These are phyloP conservation scores for Delichon dasypus DNA, from an alignment of 2,797 vertebrate species.

Conservation along the genomic window DNA sequence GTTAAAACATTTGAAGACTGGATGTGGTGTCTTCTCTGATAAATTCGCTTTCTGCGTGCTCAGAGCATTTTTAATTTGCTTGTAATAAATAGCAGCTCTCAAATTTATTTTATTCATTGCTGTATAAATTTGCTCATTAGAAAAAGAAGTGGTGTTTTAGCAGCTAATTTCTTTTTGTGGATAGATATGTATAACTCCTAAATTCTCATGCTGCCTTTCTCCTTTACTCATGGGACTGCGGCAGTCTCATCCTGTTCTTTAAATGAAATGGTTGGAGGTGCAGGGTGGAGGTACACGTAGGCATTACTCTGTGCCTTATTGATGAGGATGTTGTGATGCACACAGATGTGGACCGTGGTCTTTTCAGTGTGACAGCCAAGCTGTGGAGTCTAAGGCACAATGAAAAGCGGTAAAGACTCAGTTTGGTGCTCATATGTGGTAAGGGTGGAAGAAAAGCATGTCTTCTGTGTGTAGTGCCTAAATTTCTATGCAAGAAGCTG, in stretches of 20 bases:
- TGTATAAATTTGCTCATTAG: neutral
- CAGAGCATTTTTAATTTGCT: neutral
- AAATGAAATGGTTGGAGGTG: neutral
- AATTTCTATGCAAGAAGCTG: neutral
- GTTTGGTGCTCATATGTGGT: neutral
- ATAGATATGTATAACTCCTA: neutral
- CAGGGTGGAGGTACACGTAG: neutral
- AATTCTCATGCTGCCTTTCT: neutral
- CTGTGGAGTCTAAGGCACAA: neutral
- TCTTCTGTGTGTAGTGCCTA: neutral
- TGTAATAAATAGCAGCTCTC: neutral
- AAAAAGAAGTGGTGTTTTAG: neutral
- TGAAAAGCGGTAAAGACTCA: neutral
- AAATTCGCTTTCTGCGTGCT: neutral
- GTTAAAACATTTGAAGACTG: neutral
- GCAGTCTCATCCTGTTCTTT: neutral
- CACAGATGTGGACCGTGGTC: neutral
- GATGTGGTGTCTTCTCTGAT: neutral
- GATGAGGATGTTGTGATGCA: neutral
- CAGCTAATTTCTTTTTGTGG: neutral
- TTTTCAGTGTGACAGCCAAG: neutral
- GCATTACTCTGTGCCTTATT: neutral
- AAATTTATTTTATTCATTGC: neutral
- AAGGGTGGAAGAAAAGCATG: accelerated
- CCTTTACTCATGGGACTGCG: neutral